A percentile compares a stretch with the other conserved stretches of the same genome.
phyloP scores from a whole-genome alignment of 1,140 invertebrate genomes.

The Augochlora pura region DNA sequence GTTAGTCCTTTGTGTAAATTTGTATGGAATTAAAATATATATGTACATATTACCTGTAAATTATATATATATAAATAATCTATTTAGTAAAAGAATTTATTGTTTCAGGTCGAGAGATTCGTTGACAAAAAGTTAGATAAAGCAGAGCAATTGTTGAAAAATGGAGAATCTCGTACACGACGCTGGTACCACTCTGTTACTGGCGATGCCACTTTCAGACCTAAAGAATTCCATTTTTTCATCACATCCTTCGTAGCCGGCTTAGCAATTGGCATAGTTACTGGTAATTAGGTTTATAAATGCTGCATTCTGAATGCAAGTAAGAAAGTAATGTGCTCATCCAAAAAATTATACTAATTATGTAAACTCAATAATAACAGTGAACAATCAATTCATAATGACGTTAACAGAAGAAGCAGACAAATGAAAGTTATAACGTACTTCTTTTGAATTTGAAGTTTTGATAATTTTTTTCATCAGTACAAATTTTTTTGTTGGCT shows the following conservation, averaged over 20 bases:
- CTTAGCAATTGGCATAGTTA: conserved; percentile 83
- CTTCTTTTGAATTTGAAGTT: background rate
- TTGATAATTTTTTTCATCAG: conserved; percentile 17
- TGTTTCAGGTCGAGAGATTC: conserved; percentile 86
- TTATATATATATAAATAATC: background rate
- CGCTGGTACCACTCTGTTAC: conserved; percentile 86
- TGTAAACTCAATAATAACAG: conserved; percentile 28
- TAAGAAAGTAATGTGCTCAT: conserved; percentile 12
- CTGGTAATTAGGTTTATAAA: conserved; percentile 71
- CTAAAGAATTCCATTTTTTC: conserved; percentile 88
- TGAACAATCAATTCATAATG: conserved; percentile 45
- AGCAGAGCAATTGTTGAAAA: conserved; percentile 86
- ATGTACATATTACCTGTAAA: background rate
- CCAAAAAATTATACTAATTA: background rate
- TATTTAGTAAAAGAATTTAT: conserved; percentile 29
- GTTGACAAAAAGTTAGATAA: conserved; percentile 89
- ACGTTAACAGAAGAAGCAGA: conserved; percentile 61
- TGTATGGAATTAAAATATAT: background rate
- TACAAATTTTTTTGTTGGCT: background rate
- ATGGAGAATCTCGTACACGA: conserved; percentile 84
- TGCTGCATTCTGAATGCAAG: conserved; percentile 73
- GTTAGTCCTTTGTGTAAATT: background rate
- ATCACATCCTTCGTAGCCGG: conserved; percentile 87
- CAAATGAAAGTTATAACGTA: conserved; percentile 48
- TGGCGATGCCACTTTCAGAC: conserved; percentile 82